Evolutionary conservation across 2,113 vertebrate genomes (phyloP).

Genomic region (Paracanthobrama guichenoti): DNA sequence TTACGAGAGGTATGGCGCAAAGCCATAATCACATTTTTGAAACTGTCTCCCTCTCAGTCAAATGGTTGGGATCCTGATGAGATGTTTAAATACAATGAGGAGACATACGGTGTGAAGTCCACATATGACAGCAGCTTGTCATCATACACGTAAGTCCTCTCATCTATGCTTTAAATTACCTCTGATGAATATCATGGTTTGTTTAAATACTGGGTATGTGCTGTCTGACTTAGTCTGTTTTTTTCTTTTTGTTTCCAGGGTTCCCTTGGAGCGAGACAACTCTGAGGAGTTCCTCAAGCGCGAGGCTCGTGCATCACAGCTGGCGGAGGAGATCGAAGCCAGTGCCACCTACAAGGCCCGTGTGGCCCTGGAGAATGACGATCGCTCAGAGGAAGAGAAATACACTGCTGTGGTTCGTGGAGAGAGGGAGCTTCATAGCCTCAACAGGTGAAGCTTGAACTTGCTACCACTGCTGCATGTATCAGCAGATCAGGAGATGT

Average conservation of each 20-base stretch:
- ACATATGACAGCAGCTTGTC: slow-evolving; percentile 99
- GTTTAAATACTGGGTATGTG: not conserved
- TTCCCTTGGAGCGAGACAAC: slow-evolving; percentile 95
- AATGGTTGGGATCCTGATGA: slow-evolving; percentile 99
- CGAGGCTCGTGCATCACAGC: slow-evolving; percentile 93
- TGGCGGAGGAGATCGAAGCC: slow-evolving; percentile 99
- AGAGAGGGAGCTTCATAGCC: slow-evolving; percentile 84
- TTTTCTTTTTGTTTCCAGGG: slow-evolving; percentile 71
- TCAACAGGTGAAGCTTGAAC: slow-evolving; percentile 81
- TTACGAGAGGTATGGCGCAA: not conserved
- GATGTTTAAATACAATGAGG: slow-evolving; percentile 99
- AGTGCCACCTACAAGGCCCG: slow-evolving; percentile 95
- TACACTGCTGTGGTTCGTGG: slow-evolving; percentile 92
- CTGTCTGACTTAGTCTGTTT: slow-evolving; percentile 44
- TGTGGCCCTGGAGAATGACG: slow-evolving; percentile 96
- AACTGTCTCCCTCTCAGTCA: slow-evolving; percentile 75
- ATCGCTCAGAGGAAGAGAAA: slow-evolving; percentile 95
- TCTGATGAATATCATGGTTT: not conserved
- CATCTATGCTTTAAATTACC: not conserved
- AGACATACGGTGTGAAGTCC: slow-evolving; percentile 95
- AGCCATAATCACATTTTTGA: not conserved
- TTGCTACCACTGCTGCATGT: not conserved
- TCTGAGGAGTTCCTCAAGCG: slow-evolving; percentile 98
- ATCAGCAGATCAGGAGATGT: not conserved
- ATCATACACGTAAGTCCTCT: slow-evolving; percentile 91